Conservation (phyloP, 2,113 vertebrate genomes). For the Lamprologus tigripictilis region DNA sequence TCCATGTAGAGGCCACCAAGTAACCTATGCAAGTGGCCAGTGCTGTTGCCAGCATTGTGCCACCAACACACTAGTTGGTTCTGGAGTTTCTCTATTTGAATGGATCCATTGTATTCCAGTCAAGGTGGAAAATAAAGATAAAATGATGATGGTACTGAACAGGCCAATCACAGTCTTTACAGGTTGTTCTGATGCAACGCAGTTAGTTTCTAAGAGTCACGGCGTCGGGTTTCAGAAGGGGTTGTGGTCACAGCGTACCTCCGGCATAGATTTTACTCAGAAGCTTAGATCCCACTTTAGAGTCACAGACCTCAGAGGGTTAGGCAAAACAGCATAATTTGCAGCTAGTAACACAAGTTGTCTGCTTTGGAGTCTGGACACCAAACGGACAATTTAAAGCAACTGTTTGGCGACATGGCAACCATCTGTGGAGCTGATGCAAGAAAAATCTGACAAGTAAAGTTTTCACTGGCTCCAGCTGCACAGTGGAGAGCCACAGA, state of each 20-base stretch:
- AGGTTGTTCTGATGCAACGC: rapidly evolving
- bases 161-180: neutral
- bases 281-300: neutral
- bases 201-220: neutral
- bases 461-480: neutral
- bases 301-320: neutral
- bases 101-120: neutral
- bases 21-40: neutral
- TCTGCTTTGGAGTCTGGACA: neutral
- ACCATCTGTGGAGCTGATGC: neutral
- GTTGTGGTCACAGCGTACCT: neutral
- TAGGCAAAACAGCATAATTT: neutral
- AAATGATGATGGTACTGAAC: neutral
- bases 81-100: neutral
- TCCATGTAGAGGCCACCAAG: neutral
- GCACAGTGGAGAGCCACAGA: neutral
- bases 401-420: neutral
- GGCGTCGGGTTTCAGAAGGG: neutral
- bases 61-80: neutral
- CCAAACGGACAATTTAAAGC: neutral
- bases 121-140: neutral
- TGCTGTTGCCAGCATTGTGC: neutral
- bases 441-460: neutral
- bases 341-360: neutral
- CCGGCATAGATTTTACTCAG: neutral